phyloP scores from a whole-genome alignment of 2,113 vertebrate genomes.

The Seriola aureovittata region DNA sequence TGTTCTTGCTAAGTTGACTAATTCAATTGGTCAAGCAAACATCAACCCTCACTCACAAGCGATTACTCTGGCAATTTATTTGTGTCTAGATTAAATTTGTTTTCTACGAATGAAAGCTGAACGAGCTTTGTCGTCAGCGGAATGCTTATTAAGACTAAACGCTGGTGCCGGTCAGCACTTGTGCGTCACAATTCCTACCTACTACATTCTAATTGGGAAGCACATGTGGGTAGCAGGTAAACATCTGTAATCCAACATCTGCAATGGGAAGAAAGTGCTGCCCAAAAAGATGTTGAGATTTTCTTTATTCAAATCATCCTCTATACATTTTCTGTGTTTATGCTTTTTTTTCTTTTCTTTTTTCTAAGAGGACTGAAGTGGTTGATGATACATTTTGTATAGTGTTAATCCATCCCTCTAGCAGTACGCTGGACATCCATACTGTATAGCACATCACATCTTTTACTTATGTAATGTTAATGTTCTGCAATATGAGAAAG shows the following conservation, averaged over 20 bases:
- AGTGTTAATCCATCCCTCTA: neutral
- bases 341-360: neutral
- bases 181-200: neutral
- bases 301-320: neutral
- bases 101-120: slow-evolving; percentile 25
- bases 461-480: neutral
- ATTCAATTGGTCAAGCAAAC: slow-evolving; percentile 52
- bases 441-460: neutral
- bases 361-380: neutral
- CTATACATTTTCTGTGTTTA: neutral
- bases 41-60: slow-evolving; percentile 43
- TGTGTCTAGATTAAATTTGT: slow-evolving; percentile 52
- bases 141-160: slow-evolving; percentile 8
- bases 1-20: slow-evolving; percentile 39
- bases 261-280: neutral
- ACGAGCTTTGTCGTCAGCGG: slow-evolving; percentile 12
- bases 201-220: neutral
- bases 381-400: neutral
- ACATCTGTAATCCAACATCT: neutral
- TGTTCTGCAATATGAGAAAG: neutral
- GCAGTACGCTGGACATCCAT: neutral
- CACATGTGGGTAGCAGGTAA: neutral
- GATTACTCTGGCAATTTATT: slow-evolving; percentile 63
- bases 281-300: neutral
- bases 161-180: slow-evolving; percentile 7